Conservation (phyloP, 1,140 invertebrate species). For the Sipha flava region DNA sequence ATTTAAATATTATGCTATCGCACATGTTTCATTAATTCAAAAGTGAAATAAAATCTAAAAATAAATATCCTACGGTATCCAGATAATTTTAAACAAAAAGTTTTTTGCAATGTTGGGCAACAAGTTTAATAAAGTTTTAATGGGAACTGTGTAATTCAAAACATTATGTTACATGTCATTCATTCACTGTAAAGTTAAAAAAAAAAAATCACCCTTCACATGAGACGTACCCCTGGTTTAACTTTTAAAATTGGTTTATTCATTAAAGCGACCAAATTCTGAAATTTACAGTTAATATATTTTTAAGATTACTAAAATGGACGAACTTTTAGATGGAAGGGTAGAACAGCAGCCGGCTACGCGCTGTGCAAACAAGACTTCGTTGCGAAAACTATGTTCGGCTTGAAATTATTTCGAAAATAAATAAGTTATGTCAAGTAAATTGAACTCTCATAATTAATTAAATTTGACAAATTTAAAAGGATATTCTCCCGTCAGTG, state of each 20-base stretch:
- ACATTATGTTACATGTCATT: neutral
- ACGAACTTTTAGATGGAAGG: neutral
- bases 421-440: neutral
- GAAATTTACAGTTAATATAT: neutral
- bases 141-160: neutral
- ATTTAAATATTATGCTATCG: neutral
- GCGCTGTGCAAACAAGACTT: neutral
- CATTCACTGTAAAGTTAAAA: neutral
- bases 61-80: neutral
- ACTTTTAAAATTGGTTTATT: neutral
- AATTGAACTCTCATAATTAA: neutral
- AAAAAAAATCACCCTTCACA: slow-evolving; percentile 9
- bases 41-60: neutral
- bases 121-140: slow-evolving; percentile 4
- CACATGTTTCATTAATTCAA: neutral
- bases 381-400: neutral
- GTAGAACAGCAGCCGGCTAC: neutral
- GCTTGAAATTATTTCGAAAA: neutral
- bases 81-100: neutral
- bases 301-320: neutral
- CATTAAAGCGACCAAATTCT: neutral
- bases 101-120: neutral
- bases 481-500: neutral
- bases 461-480: neutral
- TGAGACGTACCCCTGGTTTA: neutral